phyloP scores from a whole-genome alignment of 1,140 invertebrate species.

The Cydia splendana region DNA sequence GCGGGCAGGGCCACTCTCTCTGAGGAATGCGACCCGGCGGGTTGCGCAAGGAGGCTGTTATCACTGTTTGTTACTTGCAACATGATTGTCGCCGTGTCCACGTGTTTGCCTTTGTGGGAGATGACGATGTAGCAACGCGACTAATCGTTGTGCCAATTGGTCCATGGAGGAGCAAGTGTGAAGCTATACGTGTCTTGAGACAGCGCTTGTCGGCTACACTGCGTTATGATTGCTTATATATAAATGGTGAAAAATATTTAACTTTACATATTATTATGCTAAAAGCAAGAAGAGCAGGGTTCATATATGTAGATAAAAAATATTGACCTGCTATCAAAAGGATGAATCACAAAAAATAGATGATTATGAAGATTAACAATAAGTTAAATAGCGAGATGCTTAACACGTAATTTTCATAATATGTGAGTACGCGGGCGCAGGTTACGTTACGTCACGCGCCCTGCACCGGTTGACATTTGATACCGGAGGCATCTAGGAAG shows the following conservation, averaged over 20 bases:
- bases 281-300: not conserved
- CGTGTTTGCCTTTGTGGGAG: slow-evolving; percentile 31
- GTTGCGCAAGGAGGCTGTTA: slow-evolving; percentile 49
- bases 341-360: not conserved
- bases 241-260: not conserved
- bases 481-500: slow-evolving; percentile 30
- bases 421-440: slow-evolving; percentile 1
- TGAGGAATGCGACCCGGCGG: slow-evolving; percentile 59
- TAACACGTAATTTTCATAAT: slow-evolving; percentile 20
- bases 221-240: not conserved
- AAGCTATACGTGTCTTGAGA: not conserved
- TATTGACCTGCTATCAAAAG: not conserved
- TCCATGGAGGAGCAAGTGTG: not conserved
- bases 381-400: slow-evolving; percentile 16
- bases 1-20: slow-evolving; percentile 67
- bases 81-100: slow-evolving; percentile 42
- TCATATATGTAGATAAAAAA: not conserved
- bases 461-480: slow-evolving; percentile 28
- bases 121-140: slow-evolving; percentile 23
- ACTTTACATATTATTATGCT: not conserved
- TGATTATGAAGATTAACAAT: not conserved
- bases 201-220: not conserved
- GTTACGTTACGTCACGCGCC: slow-evolving; percentile 11
- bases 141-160: slow-evolving; percentile 24
- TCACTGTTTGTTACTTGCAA: slow-evolving; percentile 38